Evolutionary conservation across 2,888 invertebrate species (phyloP).

Genomic region (Conchocele bisecta): DNA sequence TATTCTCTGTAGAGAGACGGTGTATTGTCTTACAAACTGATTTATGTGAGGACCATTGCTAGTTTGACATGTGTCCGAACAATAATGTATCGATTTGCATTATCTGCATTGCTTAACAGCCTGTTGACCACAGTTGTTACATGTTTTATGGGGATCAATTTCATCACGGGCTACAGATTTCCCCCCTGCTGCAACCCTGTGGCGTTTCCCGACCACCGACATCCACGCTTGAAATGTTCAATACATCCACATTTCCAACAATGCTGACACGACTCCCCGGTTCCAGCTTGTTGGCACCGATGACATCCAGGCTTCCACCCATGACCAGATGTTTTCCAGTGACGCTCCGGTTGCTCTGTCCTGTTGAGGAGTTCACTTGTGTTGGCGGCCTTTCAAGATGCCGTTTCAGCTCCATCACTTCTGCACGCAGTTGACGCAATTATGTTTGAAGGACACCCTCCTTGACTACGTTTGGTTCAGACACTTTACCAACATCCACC

Average conservation of each 20-base stretch:
- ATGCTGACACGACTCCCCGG: constrained; percentile 7
- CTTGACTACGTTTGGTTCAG: neutral
- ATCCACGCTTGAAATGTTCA: constrained; percentile 12
- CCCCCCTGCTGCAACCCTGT: constrained; percentile 15
- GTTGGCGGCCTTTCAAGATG: no score
- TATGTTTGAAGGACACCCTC: constrained; percentile 13
- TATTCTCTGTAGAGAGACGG: no score
- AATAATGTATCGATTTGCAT: no score
- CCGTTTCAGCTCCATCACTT: no score
- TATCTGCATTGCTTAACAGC: no score
- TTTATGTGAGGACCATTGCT: no score
- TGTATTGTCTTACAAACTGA: no score
- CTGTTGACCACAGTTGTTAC: no score
- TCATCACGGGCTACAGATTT: constrained; percentile 11
- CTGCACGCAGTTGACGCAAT: constrained; percentile 7
- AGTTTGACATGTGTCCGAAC: no score
- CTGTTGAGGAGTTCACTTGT: no score
- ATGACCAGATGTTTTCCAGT: neutral
- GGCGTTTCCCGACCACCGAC: constrained; percentile 20
- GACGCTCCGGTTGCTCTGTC: neutral
- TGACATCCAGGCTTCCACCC: neutral
- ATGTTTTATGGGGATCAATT: no score
- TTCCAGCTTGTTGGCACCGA: neutral
- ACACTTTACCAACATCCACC: neutral
- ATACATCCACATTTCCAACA: constrained; percentile 24